Evolutionary conservation across 2,113 vertebrate species (phyloP).

Genomic region (Candoia aspera): DNA sequence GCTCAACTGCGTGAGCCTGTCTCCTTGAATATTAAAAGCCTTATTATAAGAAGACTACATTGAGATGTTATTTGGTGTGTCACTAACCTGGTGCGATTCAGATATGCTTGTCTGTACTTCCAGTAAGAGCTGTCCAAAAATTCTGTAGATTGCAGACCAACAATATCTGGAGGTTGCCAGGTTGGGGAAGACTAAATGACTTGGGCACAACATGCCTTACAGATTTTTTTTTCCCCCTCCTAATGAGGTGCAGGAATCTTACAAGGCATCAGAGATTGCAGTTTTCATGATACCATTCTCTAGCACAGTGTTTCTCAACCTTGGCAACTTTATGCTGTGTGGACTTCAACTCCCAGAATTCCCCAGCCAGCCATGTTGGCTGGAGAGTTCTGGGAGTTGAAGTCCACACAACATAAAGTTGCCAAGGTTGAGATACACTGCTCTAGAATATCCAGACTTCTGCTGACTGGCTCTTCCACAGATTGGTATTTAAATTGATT

Average conservation of each 20-base stretch:
- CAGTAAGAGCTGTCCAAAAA: too few species aligned
- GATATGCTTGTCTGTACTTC: background rate
- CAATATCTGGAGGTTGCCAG: too few species aligned
- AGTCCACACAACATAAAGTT: too few species aligned
- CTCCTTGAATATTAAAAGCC: background rate
- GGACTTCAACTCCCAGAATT: too few species aligned
- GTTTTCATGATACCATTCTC: background rate
- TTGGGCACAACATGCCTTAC: background rate
- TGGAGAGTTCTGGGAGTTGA: too few species aligned
- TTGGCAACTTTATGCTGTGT: too few species aligned
- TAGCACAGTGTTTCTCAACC: background rate
- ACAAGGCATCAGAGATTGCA: too few species aligned
- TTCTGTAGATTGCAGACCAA: too few species aligned
- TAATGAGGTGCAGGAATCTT: background rate
- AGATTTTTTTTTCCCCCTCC: background rate
- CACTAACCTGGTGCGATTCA: background rate
- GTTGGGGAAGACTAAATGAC: background rate
- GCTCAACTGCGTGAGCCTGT: background rate
- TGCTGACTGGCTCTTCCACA: too few species aligned
- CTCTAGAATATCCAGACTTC: background rate
- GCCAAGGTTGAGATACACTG: too few species aligned
- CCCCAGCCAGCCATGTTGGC: too few species aligned
- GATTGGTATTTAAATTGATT: too few species aligned
- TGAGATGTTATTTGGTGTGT: background rate
- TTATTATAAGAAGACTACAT: background rate